phyloP scores from a whole-genome alignment of 64 coral and sea anemone genomes.

The Stylophora pistillata region DNA sequence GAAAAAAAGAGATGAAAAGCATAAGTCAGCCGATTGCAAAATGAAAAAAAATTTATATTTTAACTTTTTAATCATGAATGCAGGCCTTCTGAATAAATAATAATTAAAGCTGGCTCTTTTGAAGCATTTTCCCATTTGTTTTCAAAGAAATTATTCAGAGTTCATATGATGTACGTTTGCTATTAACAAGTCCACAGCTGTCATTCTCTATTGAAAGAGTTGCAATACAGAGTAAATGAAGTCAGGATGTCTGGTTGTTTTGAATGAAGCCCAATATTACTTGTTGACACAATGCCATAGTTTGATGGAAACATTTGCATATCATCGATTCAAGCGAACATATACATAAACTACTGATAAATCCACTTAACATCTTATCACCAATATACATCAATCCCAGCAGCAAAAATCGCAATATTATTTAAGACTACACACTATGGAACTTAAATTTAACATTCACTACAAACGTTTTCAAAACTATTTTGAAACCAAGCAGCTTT shows the following conservation, averaged over 20 bases:
- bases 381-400: not conserved
- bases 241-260: not conserved
- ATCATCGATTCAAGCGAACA: not conserved
- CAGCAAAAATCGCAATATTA: not conserved
- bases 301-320: not conserved
- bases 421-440: not conserved
- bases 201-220: slow-evolving; percentile 2
- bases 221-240: not conserved
- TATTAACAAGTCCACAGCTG: not conserved
- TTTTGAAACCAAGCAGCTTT: too few relatives aligned
- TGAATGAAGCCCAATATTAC: slow-evolving; percentile 1
- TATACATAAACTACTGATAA: not conserved
- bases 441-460: not conserved
- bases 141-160: not conserved
- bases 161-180: not conserved
- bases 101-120: too few relatives aligned
- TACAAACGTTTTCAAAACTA: too few relatives aligned
- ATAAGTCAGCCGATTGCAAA: too few relatives aligned
- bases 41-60: too few relatives aligned
- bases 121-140: too few relatives aligned
- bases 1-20: too few relatives aligned
- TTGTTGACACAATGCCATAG: not conserved
- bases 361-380: not conserved
- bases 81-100: not conserved
- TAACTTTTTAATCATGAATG: not conserved